These are phyloP conservation scores for Triops cancriformis DNA, from an alignment of 1,140 invertebrate genomes.

Conservation along the genomic window DNA sequence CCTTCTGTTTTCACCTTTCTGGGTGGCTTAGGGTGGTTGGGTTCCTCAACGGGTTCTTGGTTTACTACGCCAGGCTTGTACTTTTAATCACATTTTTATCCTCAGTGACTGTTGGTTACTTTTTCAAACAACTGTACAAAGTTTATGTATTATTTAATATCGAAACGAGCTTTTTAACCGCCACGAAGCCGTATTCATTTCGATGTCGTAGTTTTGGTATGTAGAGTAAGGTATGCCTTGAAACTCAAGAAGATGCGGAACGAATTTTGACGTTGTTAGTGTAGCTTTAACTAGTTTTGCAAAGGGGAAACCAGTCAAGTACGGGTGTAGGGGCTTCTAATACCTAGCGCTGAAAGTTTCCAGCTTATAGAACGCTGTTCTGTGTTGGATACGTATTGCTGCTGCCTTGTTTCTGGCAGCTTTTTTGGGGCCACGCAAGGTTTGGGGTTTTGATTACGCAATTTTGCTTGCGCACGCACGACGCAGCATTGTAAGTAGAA, in stretches of 20 bases:
- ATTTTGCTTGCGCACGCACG: neutral
- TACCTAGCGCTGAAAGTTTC: neutral
- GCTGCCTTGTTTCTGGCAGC: neutral
- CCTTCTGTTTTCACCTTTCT: conserved; percentile 28
- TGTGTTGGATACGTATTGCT: neutral
- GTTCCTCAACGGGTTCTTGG: conserved; percentile 27
- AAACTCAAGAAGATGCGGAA: no score
- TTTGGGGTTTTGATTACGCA: conserved; percentile 7
- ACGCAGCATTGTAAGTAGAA: conserved; percentile 10
- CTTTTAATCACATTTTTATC: conserved; percentile 14
- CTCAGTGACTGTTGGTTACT: neutral
- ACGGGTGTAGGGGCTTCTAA: conserved; percentile 3
- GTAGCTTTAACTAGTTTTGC: neutral
- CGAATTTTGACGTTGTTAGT: neutral
- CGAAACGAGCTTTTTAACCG: no score
- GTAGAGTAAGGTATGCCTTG: no score
- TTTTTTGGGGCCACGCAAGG: neutral
- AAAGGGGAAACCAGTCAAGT: neutral
- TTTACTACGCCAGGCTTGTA: conserved; percentile 20
- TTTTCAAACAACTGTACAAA: conserved; percentile 6
- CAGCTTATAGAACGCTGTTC: neutral
- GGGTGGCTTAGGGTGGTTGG: conserved; percentile 28
- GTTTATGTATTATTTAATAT: neutral
- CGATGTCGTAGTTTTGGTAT: no score
- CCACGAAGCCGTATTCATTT: no score